phyloP scores from a whole-genome alignment of 2,888 invertebrate genomes.

The Plagodis pulveraria region DNA sequence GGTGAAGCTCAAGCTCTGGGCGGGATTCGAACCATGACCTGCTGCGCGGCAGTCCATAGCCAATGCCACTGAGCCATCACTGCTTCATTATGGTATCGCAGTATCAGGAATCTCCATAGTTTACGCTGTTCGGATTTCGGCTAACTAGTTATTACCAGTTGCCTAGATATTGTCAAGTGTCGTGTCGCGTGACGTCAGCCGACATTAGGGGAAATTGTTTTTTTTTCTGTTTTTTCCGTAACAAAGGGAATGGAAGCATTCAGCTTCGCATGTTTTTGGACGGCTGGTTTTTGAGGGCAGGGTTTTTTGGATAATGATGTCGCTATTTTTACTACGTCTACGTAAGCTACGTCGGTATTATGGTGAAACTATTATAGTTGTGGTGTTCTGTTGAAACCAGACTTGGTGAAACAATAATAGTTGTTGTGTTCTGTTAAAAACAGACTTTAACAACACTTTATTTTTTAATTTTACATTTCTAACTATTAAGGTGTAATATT shows the following conservation, averaged over 20 bases:
- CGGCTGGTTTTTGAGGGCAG: not conserved
- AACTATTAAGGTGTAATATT: too few relatives aligned
- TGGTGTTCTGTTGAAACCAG: too few relatives aligned
- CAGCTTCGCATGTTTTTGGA: constrained; percentile 1
- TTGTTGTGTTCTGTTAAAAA: too few relatives aligned
- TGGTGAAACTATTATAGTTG: too few relatives aligned
- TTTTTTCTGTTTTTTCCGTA: constrained; percentile 32
- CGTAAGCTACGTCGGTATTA: not conserved
- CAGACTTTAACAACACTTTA: too few relatives aligned
- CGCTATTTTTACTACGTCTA: not conserved
- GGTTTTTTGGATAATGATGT: constrained; percentile 3
- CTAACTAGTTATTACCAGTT: constrained; percentile 49
- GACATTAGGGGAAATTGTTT: constrained; percentile 51
- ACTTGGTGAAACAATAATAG: too few relatives aligned
- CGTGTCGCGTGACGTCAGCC: constrained; percentile 44
- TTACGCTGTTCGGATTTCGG: constrained; percentile 44
- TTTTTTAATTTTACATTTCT: too few relatives aligned
- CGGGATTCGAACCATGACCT: too few relatives aligned
- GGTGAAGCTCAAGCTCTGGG: too few relatives aligned
- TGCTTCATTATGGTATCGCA: too few relatives aligned
- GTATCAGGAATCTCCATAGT: constrained; percentile 37
- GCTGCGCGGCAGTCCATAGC: too few relatives aligned
- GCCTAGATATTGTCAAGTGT: constrained; percentile 48
- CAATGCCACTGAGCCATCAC: too few relatives aligned
- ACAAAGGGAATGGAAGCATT: constrained; percentile 39